These are phyloP conservation scores for Danio albolineatus DNA, from an alignment of 2,797 vertebrate genomes.

Conservation along the genomic window DNA sequence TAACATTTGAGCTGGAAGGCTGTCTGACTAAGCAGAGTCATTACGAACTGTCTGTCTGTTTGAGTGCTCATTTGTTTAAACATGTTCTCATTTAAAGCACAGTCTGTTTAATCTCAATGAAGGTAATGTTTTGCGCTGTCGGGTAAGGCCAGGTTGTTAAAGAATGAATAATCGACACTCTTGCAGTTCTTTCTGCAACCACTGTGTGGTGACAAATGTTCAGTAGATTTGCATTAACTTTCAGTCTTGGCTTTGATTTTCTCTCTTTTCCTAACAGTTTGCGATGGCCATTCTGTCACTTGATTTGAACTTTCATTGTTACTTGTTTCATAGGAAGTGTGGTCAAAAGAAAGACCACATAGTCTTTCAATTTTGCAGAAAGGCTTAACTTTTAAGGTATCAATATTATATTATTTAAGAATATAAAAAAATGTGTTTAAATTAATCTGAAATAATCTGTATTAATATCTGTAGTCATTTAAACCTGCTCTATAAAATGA, in stretches of 20 bases:
- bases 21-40: constrained; percentile 16
- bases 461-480: background rate
- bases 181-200: constrained; percentile 38
- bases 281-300: background rate
- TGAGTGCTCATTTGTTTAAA: background rate
- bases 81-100: background rate
- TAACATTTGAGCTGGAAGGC: constrained; percentile 32
- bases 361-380: background rate
- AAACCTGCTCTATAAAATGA: background rate
- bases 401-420: no score
- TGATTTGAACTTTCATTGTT: background rate
- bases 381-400: no score
- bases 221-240: background rate
- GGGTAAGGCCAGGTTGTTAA: background rate
- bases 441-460: no score
- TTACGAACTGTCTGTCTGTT: constrained; percentile 7
- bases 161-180: background rate
- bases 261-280: no score
- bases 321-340: background rate
- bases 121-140: background rate
- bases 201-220: constrained; percentile 49
- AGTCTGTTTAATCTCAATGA: constrained; percentile 4
- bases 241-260: background rate
- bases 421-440: no score
- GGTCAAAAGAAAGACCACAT: background rate